Percentiles rank a stretch among this genome's conserved stretches.
Conservation (phyloP, 2,888 invertebrate species). For the Druceiella hillmani region DNA sequence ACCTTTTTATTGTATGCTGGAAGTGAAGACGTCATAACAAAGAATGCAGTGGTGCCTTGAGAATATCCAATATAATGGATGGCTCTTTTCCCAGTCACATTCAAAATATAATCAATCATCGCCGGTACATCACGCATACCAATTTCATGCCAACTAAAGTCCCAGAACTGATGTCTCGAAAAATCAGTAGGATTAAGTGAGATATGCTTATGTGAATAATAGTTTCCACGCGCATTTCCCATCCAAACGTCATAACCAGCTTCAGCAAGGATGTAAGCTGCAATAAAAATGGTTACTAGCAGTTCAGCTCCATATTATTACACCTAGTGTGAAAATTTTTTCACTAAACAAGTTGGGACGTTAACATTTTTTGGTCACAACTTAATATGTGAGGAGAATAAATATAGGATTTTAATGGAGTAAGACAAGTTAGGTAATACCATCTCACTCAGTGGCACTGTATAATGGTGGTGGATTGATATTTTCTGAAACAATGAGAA, state of each 20-base stretch:
- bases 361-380: no score
- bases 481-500: no score
- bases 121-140: conserved; percentile 63
- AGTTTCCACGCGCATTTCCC: conserved; percentile 38
- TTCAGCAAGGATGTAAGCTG: conserved; percentile 34
- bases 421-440: no score
- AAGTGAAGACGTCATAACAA: conserved; percentile 29
- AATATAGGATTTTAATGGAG: no score
- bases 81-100: conserved; percentile 38
- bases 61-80: conserved; percentile 63
- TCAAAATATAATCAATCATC: conserved; percentile 53
- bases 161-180: conserved; percentile 44
- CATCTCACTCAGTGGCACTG: no score
- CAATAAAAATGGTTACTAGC: no score
- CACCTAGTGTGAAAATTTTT: no score
- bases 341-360: no score
- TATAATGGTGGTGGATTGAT: no score
- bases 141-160: conserved; percentile 65
- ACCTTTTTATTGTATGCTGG: conserved; percentile 18
- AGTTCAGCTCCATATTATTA: no score
- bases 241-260: conserved; percentile 40
- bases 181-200: conserved; percentile 27
- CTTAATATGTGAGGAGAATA: no score
- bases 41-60: conserved; percentile 53
- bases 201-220: conserved; percentile 36